Conservation (phyloP, 2,888 invertebrate species). For the Aleiodes alternator region DNA sequence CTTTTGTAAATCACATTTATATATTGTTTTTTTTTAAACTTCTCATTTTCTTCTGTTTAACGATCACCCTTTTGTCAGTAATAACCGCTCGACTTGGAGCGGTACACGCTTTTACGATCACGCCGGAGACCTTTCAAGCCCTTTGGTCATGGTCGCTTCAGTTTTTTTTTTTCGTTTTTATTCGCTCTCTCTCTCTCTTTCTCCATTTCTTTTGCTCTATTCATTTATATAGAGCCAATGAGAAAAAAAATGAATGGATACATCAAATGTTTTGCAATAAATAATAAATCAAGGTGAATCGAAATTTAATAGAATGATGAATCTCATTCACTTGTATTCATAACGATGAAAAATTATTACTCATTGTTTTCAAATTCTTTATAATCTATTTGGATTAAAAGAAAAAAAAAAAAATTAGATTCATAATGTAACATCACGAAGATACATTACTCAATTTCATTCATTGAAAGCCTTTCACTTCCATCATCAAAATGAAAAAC, state of each 20-base stretch:
- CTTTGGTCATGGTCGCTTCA: conserved; percentile 41
- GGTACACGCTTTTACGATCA: conserved; percentile 43
- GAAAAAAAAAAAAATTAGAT: conserved; percentile 4
- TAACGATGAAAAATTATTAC: no score
- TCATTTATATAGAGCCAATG: background rate
- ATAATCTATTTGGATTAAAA: background rate
- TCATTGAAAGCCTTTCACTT: no score
- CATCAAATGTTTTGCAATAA: background rate
- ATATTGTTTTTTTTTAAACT: conserved; percentile 1
- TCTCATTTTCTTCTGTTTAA: conserved; percentile 45
- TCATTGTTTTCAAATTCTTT: conserved; percentile 4
- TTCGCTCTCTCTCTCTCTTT: conserved; percentile 5
- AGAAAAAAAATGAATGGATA: background rate
- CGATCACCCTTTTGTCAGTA: conserved; percentile 47
- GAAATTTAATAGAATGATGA: no score
- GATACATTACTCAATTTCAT: no score
- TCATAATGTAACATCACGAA: no score
- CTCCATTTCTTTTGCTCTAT: conserved; percentile 8
- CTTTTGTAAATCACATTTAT: conserved; percentile 27
- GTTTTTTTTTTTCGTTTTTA: conserved; percentile 18
- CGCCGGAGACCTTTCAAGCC: conserved; percentile 40
- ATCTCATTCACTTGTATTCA: no score
- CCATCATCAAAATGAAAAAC: no score
- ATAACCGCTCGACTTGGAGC: conserved; percentile 43
- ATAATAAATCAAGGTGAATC: background rate